Percentiles rank a stretch among this genome's conserved stretches.
Conservation (phyloP, 2,888 invertebrate genomes). For the Macaria notata region DNA sequence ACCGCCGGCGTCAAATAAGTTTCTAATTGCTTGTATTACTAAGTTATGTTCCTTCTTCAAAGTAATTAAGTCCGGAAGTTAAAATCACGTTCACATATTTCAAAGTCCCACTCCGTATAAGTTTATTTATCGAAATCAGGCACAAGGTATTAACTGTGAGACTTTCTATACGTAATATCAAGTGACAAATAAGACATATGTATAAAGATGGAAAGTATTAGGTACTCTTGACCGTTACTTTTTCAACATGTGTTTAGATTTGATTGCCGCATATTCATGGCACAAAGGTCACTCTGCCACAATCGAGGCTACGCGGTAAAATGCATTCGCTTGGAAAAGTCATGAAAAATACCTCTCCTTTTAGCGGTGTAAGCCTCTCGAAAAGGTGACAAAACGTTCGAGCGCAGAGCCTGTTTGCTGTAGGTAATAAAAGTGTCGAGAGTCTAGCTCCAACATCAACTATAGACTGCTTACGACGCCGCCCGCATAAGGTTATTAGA, state of each 20-base stretch:
- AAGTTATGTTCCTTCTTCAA: conserved; percentile 78
- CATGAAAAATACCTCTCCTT: conserved; percentile 62
- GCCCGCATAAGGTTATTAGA: conserved; percentile 29
- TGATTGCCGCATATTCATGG: conserved; percentile 54
- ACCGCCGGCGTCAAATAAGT: conserved; percentile 81
- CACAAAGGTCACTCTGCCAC: conserved; percentile 56
- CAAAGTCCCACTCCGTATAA: conserved; percentile 45
- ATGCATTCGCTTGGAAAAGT: conserved; percentile 65
- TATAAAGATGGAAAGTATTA: no score
- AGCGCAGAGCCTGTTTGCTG: conserved; percentile 44
- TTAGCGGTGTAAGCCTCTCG: conserved; percentile 52
- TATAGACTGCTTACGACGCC: conserved; percentile 26
- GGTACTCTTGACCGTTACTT: no score
- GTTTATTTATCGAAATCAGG: conserved; percentile 29
- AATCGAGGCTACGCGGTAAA: conserved; percentile 62
- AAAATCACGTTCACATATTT: conserved; percentile 70
- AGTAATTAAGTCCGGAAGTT: conserved; percentile 77
- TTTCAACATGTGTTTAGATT: no score
- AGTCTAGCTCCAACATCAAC: conserved; percentile 38
- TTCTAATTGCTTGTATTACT: conserved; percentile 82
- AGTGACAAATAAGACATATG: no score
- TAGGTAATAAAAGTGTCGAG: conserved; percentile 54
- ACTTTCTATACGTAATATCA: no score
- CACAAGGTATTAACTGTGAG: no score
- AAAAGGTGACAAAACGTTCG: conserved; percentile 65